phyloP scores from a whole-genome alignment of 2,888 invertebrate genomes.

The Antitype chi region DNA sequence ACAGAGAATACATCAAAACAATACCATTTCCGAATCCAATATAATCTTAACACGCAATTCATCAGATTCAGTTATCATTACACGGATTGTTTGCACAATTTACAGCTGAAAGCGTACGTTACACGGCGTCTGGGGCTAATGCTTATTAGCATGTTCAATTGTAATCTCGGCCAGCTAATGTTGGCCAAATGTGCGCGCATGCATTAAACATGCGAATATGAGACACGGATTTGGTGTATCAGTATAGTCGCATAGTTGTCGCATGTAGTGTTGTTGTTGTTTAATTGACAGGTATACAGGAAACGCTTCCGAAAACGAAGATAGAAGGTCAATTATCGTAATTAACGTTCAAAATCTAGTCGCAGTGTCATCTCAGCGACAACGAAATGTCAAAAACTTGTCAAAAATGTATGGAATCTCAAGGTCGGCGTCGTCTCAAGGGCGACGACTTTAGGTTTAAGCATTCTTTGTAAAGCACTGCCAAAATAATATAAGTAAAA shows the following conservation, averaged over 20 bases:
- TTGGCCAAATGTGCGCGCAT: slow-evolving; percentile 68
- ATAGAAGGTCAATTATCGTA: too few species aligned
- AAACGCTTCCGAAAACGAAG: too few species aligned
- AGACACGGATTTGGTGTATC: slow-evolving; percentile 32
- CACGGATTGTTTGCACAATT: slow-evolving; percentile 70
- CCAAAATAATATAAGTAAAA: too few species aligned
- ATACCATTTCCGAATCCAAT: slow-evolving; percentile 3
- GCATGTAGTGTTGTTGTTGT: too few species aligned
- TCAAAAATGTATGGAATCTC: too few species aligned
- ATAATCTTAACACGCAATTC: slow-evolving; percentile 16
- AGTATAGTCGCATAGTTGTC: slow-evolving; percentile 19
- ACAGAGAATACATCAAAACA: background rate
- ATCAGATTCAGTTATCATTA: slow-evolving; percentile 62
- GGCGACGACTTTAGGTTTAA: too few species aligned
- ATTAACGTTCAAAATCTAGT: too few species aligned
- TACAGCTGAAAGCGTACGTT: slow-evolving; percentile 65
- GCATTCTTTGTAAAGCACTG: too few species aligned
- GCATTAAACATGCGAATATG: slow-evolving; percentile 63
- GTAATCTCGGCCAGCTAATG: slow-evolving; percentile 73
- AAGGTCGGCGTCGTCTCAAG: too few species aligned
- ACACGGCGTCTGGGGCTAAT: slow-evolving; percentile 74
- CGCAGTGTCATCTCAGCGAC: too few species aligned
- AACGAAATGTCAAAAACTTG: too few species aligned
- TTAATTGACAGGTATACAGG: too few species aligned
- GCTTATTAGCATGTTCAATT: slow-evolving; percentile 75